Evolutionary conservation across 1,140 invertebrate species (phyloP), one percentile per base, ranked within the genome.

Genomic region (Delia radicum): DNA sequence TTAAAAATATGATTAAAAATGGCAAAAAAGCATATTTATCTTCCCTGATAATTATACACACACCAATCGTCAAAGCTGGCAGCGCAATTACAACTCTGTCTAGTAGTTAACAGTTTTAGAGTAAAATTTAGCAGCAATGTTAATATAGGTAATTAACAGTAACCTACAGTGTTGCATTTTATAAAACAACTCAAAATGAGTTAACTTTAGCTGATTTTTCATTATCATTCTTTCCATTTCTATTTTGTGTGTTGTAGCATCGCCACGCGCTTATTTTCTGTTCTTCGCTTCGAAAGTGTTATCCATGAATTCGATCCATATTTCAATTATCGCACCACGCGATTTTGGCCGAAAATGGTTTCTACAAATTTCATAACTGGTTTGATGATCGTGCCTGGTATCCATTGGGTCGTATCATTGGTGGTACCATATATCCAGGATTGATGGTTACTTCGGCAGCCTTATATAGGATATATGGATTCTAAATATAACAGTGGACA

Each of bases 261-360:
- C 90, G 95, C 95, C 31, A 97, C 95, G 18, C 90, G 97, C 75
- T 87, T 99, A 18, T 99, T 98, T 87, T 98, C 97, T 24, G 97
- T 99, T n/a, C 87, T 99, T 73, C 90, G 96, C 63, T 99, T 97
- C 87, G 97, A 99, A 87, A 97, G 95, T 87, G 96, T 99, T 5
- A 99, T 99, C 81, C 97, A 99, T 88, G 97, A 99, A 88, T 99
- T 99, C 88, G 97, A 99, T 93, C 97, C 97, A 1, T 99, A 99
- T 85, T 99, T 99, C 85, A 99, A 99, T 88, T 99, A 99, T 87
- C 91, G 98, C 81, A 98, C 97, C 42, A 99, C 98, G 12, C 93
- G 95, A 79, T 99, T 86, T 88, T 99, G 73, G 91, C 96, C 3
- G 96, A 99, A 87, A 93, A 99, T 89, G 98, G 97, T 2, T 99